Base-by-base conservation (phyloP, 2,888 invertebrate genomes). In the Campoplex nolae region DNA sequence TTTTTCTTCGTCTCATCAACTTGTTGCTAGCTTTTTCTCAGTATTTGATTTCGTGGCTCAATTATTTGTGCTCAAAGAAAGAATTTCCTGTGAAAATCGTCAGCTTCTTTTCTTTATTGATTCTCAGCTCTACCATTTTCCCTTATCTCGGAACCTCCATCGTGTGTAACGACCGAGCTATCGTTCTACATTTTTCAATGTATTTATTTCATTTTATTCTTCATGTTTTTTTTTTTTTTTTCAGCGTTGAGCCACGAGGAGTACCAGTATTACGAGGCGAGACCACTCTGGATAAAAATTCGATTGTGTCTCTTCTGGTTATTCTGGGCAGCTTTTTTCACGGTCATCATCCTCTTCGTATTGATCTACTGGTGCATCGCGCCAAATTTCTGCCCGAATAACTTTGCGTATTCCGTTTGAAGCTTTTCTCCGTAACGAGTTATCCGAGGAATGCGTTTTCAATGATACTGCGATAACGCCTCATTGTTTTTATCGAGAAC, bases 281-380 rank as follows among this genome's bases (percentile, higher is more conserved):
- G 87, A 76, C 93, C 93, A 0, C 16, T 86, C 23, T 92, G 91
- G 89, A 92, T 92, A 81, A 93, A 89, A 80, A 73, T 91, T 35
- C 92, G 93, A 6, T 78, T 93, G 13, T 90, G 89, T 77, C 84
- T 93, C 28, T 93, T 93, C 84, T 93, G 93, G 93, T 84, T 87
- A 8, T 90, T 93, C 38, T 93, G 93, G 93, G 83, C 82, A 8
- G 88, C 89, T 6, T 88, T 93, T 45, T 67, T 91, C 71, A 74
- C 89, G 4, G 89, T 92, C 32, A 76, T 93, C 23, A 23, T 91
- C n/a, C 67, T 90, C 48, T 90, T 90, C 35, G 83, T 92, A 73
- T 70, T 91, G 8, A 90, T 87, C 7, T 89, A 91, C 68, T 91
- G 86, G 62, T 91, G 90, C 68, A 45, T 90, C 16, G 18, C 82